Base-by-base conservation (phyloP, 2,797 vertebrate genomes). In the Aselliscus stoliczkanus region DNA sequence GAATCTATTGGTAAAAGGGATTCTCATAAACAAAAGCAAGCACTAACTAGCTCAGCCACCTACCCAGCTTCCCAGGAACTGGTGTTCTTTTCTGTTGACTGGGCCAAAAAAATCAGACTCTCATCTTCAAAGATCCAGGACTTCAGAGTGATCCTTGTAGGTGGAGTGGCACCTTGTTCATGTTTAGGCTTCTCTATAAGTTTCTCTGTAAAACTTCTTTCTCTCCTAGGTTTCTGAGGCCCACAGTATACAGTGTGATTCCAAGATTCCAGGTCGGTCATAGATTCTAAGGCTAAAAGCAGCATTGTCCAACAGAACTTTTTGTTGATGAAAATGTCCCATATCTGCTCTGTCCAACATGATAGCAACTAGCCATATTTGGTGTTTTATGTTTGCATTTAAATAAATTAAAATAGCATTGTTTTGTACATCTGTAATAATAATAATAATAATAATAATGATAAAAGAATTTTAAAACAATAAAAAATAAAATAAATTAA, bases 21-120 rank as follows among this genome's bases (percentile, higher is more conserved):
- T 39, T 70, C 77, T 80, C 85, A 62, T 64, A 88, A 88, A 88
- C 50, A 95, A 88, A 89, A 75, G 34, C 52, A 91, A 96, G 80
- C 58, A 54, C 23, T 44, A 69, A 70, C 67, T 65, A 92, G 75
- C 44, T 56, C 18, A 83, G 25, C 34, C 58, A 58, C 9, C 34
- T 12, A 87, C 2, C 4, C 47, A 91, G 50, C 76, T 67, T 89
- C 73, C 75, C 58, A 89, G 52, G 37, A 85, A 73, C 5, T 56
- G 21, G 4, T 18, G 18, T 58, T 56, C 47, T 82, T 27, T 27
- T 3, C 27, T 69, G 70, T 6, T 44, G 20, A 82, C 37, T 44
- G 21, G 15, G 13, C 20, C 67, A 58, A 37, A 47, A 88, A 84
- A 72, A 39, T 42, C 27, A 72, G 34, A 77, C 15, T 79, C 18